phyloP scores from a whole-genome alignment of 2,113 vertebrate species.

The Nycticryphes semicollaris region DNA sequence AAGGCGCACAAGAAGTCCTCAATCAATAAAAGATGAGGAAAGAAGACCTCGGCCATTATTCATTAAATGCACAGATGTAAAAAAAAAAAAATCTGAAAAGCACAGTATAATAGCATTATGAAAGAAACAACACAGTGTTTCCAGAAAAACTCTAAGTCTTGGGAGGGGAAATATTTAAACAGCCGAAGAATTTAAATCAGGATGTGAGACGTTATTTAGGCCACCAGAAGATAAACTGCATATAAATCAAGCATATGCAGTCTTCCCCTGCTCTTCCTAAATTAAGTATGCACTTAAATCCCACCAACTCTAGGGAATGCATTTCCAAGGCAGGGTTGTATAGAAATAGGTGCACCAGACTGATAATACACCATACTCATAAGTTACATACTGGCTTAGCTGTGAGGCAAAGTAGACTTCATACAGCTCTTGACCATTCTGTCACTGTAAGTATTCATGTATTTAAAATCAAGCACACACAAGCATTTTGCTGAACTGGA shows the following conservation, averaged over 20 bases:
- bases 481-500: constrained; percentile 48
- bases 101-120: not conserved
- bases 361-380: constrained; percentile 42
- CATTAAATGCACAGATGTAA: not conserved
- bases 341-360: constrained; percentile 39
- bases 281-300: constrained; percentile 38
- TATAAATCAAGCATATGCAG: constrained; percentile 2
- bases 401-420: constrained; percentile 57
- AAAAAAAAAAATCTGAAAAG: not conserved
- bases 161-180: not conserved
- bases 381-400: constrained; percentile 56
- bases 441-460: constrained; percentile 57
- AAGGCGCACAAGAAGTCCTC: not conserved
- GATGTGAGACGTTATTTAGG: constrained; percentile 37
- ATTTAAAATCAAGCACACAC: constrained; percentile 57
- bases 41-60: not conserved
- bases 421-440: constrained; percentile 52
- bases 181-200: constrained; percentile 20
- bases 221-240: constrained; percentile 39
- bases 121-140: constrained; percentile 5
- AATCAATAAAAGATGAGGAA: not conserved
- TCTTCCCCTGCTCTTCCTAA: not conserved
- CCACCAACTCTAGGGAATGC: not conserved
- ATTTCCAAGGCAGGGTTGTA: constrained; percentile 9
- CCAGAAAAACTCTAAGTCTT: not conserved